Base-by-base conservation (phyloP, 1,140 invertebrate species). In the Pissodes strobi region DNA sequence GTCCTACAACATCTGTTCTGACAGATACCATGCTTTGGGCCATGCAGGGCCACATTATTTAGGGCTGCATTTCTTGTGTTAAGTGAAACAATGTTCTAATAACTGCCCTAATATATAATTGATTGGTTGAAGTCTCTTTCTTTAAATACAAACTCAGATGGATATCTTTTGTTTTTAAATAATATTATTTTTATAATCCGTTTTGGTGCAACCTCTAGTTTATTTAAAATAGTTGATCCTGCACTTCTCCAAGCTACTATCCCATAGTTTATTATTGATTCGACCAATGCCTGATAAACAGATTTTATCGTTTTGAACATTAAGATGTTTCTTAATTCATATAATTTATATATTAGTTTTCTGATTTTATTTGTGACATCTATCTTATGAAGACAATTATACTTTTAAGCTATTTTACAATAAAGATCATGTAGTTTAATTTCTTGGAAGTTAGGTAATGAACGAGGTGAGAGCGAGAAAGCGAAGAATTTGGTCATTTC, bases 401-500 rank as follows among this genome's bases (percentile, higher is more conserved):
- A 17, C 10, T 22, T n/a, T n/a, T n/a, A n/a, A n/a, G n/a, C n/a
- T n/a, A n/a, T n/a, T n/a, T n/a, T n/a, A n/a, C n/a, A n/a, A n/a
- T n/a, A n/a, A n/a, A n/a, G n/a, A n/a, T 46, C 43, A 46, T 46
- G 43, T 6, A 19, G 6, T 46, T 6, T 18, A 19, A 46, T 12
- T 8, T 46, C n/a, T 22, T 46, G 43, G 15, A 21, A 46, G 15
- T 6, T 22, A 6, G 43, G 43, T 22, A 46, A 15, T 18, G 15
- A 12, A 2, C 18, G 8, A 17, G 15, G 10, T 8, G 43, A 46
- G 4, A 46, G 43, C 6, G 43, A 46, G 27, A 53, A 38, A 15
- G 49, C 49, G 10, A 30, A 5, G 30, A 53, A 53, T 53, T 53
- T 30, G 3, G 27, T 53, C 18, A 39, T 53, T 15, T 27, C 25